Evolutionary conservation across 2,113 vertebrate genomes (phyloP), one percentile per base, ranked within the genome.

Genomic region (Dolichallabes microphthalmus): DNA sequence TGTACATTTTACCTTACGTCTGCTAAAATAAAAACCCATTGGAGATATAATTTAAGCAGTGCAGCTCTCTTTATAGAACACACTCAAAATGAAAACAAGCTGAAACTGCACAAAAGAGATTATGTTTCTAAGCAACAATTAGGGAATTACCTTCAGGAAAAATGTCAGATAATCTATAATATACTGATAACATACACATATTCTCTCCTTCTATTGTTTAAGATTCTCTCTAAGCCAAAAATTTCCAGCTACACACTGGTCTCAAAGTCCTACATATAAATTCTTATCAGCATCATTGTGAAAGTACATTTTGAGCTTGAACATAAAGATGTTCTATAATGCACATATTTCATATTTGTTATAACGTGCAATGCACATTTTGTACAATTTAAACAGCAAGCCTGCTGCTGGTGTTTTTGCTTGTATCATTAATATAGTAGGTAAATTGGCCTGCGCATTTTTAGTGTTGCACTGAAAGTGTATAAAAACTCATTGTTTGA

Each of bases 391-490:
- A 78, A 27, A 82, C 87, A 89, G 80, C 84, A 35, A 15, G 89
- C 89, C 92, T 84, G 91, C 91, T 92, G 92, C 92, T 92, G 91
- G 92, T 94, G 69, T 85, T 86, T 84, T 63, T 75, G 89, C 88
- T 68, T 0, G 60, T 84, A 87, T 86, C 52, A 82, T 78, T 76
- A 25, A 66, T n/a, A 64, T 25, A 77, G 60, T 60, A 82, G 32
- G 84, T 52, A 32, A 64, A 88, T 63, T 77, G 60, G 57, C 71
- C 61, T 85, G 76, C 13, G 32, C 82, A 85, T 82, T 50, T 66
- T 71, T 73, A 85, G 68, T 64, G 60, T 82, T 89, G 52, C 78
- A 71, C 82, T 84, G 39, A 77, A 45, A 84, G 20, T 86, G 20
- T 75, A 87, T 58, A 64, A 87, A 45, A 86, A 84, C 22, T 83